phyloP scores from a whole-genome alignment of 2,888 invertebrate species.

The Morinoia aosen region DNA sequence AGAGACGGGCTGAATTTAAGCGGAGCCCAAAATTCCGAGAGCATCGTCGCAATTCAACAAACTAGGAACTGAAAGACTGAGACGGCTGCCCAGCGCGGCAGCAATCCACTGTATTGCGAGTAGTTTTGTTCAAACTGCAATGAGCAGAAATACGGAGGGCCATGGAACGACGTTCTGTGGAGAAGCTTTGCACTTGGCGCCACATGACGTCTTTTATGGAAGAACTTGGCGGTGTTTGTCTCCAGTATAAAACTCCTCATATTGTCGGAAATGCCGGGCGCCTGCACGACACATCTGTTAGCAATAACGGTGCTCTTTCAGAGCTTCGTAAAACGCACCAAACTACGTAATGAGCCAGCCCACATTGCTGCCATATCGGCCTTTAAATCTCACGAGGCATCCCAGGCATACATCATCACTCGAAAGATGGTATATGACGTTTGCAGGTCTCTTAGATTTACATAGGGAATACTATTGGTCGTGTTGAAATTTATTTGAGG shows the following conservation, averaged over 20 bases:
- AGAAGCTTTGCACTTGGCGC: constrained; percentile 36
- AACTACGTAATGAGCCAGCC: background rate
- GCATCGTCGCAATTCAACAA: background rate
- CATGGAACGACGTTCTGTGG: background rate
- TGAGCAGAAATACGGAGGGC: background rate
- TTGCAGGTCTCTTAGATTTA: background rate
- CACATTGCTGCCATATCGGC: background rate
- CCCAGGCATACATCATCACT: background rate
- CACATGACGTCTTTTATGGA: constrained; percentile 47
- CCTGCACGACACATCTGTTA: constrained; percentile 23
- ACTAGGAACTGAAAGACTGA: background rate
- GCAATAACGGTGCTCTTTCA: background rate
- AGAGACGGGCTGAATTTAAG: background rate
- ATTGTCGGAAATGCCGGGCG: background rate
- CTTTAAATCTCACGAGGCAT: background rate
- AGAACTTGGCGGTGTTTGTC: constrained; percentile 23
- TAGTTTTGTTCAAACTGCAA: background rate
- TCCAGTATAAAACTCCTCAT: constrained; percentile 35
- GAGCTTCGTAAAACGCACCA: background rate
- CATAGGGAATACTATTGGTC: background rate
- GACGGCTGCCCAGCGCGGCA: background rate
- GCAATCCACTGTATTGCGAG: background rate
- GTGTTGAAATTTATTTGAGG: no score
- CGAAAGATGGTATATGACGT: background rate
- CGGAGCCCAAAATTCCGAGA: background rate